phyloP scores from a whole-genome alignment of 2,888 invertebrate species.

The Perizoma flavofasciatum region DNA sequence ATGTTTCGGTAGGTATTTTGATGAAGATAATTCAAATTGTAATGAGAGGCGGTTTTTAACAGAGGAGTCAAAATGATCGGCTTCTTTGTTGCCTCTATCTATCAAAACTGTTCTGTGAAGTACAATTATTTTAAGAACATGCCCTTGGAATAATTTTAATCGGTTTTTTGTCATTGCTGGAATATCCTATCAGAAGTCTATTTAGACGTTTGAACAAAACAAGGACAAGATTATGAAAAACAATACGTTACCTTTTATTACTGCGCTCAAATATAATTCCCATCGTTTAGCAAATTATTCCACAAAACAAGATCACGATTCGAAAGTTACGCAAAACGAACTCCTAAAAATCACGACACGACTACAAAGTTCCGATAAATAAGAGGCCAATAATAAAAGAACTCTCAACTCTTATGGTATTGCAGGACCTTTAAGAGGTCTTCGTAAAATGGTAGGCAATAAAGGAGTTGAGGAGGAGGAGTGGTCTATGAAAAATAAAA shows the following conservation, averaged over 20 bases:
- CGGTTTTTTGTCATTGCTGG: no score
- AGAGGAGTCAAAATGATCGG: conserved; percentile 15
- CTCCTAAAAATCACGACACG: conserved; percentile 56
- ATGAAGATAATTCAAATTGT: conserved; percentile 25
- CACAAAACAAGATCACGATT: conserved; percentile 49
- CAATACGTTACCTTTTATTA: conserved; percentile 14
- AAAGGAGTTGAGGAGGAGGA: no score
- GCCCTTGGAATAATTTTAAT: background rate
- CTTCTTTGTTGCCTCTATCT: conserved; percentile 11
- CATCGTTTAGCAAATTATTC: conserved; percentile 41
- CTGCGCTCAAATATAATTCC: conserved; percentile 47
- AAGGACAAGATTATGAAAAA: background rate
- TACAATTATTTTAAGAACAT: conserved; percentile 4
- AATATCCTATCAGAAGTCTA: no score
- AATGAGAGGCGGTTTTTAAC: conserved; percentile 20
- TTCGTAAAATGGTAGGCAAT: conserved; percentile 29
- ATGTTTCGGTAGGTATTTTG: conserved; percentile 23
- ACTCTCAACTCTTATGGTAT: conserved; percentile 9
- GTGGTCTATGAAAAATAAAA: conserved; percentile 48
- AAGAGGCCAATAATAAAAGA: conserved; percentile 31
- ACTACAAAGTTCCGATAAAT: conserved; percentile 45
- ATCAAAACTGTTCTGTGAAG: conserved; percentile 10
- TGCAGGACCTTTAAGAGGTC: conserved; percentile 26
- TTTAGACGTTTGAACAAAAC: no score
- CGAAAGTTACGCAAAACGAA: conserved; percentile 40